phyloP scores from a whole-genome alignment of 2,888 invertebrate genomes.

The Scaptomyza caliginosa region DNA sequence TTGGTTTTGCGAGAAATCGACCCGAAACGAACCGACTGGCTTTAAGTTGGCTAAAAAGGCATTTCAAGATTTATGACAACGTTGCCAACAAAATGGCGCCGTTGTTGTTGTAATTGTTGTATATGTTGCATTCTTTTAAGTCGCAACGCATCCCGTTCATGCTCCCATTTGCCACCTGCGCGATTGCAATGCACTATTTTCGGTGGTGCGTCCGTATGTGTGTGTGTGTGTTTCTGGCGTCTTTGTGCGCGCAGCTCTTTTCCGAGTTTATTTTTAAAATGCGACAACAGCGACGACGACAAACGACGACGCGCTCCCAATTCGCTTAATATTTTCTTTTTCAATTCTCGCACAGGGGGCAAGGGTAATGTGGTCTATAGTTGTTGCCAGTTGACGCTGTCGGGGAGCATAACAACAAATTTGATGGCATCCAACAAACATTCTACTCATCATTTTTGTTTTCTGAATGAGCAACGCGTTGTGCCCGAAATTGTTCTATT shows the following conservation, averaged over 20 bases:
- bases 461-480: constrained; percentile 71
- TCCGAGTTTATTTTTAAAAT: constrained; percentile 68
- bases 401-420: constrained; percentile 71
- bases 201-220: constrained; percentile 25
- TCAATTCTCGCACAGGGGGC: constrained; percentile 43
- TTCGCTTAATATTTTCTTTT: constrained; percentile 26
- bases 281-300: constrained; percentile 42
- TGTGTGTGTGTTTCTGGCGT: constrained; percentile 6
- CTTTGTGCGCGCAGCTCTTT: constrained; percentile 47
- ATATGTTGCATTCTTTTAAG: constrained; percentile 55
- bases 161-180: constrained; percentile 77
- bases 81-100: constrained; percentile 56
- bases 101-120: constrained; percentile 33
- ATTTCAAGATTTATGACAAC: constrained; percentile 63
- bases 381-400: constrained; percentile 39
- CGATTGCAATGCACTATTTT: constrained; percentile 71
- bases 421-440: constrained; percentile 57
- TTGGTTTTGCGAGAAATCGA: constrained; percentile 71
- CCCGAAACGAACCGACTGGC: constrained; percentile 12
- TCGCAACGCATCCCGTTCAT: constrained; percentile 62
- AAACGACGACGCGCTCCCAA: constrained; percentile 59
- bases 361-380: constrained; percentile 61
- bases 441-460: constrained; percentile 43
- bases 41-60: constrained; percentile 42
- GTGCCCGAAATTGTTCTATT: constrained; percentile 48